Conservation (phyloP, 1,140 invertebrate species). For the Anoplolepis gracilipes region DNA sequence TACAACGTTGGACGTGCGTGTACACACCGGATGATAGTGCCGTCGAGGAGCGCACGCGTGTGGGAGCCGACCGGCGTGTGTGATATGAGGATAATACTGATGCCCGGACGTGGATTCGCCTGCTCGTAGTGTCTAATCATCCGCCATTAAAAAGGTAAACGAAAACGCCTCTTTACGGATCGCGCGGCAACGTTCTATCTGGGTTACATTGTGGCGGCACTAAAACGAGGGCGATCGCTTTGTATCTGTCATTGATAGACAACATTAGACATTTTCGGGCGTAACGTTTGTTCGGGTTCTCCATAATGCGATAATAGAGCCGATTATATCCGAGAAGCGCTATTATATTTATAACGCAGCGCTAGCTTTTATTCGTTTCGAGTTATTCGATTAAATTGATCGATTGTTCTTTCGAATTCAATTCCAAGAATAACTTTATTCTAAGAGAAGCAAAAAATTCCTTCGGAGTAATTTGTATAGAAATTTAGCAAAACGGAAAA, state of each 20-base stretch:
- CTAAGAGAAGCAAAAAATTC: not conserved
- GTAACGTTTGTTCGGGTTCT: slow-evolving; percentile 28
- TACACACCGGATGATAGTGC: slow-evolving; percentile 47
- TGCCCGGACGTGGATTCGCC: slow-evolving; percentile 47
- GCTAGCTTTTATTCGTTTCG: not conserved
- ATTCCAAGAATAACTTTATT: not conserved
- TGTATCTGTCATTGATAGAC: slow-evolving; percentile 38
- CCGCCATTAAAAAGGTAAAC: slow-evolving; percentile 59
- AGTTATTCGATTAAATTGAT: slow-evolving; percentile 28
- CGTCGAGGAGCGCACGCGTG: slow-evolving; percentile 18
- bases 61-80: slow-evolving; percentile 48
- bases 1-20: slow-evolving; percentile 48
- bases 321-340: slow-evolving; percentile 25
- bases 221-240: slow-evolving; percentile 37
- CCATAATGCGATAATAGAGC: slow-evolving; percentile 23
- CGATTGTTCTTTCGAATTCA: not conserved
- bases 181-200: slow-evolving; percentile 21
- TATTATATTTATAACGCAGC: slow-evolving; percentile 31
- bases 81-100: slow-evolving; percentile 65
- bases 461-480: not conserved
- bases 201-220: slow-evolving; percentile 9
- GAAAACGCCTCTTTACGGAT: slow-evolving; percentile 59
- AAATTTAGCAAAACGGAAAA: not conserved
- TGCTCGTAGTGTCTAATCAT: slow-evolving; percentile 20
- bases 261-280: slow-evolving; percentile 32